Conservation (phyloP, 2,888 invertebrate genomes). For the Caenorhabditis zanzibari region DNA sequence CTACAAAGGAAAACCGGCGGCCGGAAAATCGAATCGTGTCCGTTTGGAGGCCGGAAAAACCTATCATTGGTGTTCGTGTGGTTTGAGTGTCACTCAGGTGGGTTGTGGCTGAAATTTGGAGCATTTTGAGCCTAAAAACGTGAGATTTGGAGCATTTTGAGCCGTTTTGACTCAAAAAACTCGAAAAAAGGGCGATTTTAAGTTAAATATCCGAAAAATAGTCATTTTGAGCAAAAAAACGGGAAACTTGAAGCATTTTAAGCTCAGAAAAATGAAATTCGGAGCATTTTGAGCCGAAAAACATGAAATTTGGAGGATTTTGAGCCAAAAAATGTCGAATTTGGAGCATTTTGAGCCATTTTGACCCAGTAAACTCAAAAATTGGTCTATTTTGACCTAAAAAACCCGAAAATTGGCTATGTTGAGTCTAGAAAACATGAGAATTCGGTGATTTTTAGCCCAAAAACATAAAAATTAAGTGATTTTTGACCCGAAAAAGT, state of each 20-base stretch:
- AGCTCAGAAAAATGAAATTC: neutral
- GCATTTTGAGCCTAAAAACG: neutral
- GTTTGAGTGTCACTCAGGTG: slow-evolving; percentile 90
- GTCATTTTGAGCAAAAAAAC: neutral
- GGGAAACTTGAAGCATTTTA: neutral
- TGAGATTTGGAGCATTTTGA: neutral
- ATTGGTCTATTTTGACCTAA: neutral
- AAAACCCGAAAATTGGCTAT: neutral
- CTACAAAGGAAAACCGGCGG: slow-evolving; percentile 75
- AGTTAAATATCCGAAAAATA: neutral
- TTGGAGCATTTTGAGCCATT: no score
- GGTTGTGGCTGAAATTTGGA: neutral
- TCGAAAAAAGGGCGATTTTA: neutral
- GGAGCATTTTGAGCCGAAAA: neutral
- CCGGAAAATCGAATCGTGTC: slow-evolving; percentile 69
- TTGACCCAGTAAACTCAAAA: neutral
- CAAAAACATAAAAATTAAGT: neutral
- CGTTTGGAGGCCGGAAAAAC: slow-evolving; percentile 87
- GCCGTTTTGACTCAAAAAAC: neutral
- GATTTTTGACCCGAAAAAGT: neutral
- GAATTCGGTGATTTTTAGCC: neutral
- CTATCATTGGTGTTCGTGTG: slow-evolving; percentile 95
- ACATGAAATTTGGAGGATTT: slow-evolving; percentile 32
- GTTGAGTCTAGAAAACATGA: neutral
- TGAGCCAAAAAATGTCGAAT: neutral